Base-by-base conservation (phyloP, 2,888 invertebrate genomes). In the Acanthopleura granulata region DNA sequence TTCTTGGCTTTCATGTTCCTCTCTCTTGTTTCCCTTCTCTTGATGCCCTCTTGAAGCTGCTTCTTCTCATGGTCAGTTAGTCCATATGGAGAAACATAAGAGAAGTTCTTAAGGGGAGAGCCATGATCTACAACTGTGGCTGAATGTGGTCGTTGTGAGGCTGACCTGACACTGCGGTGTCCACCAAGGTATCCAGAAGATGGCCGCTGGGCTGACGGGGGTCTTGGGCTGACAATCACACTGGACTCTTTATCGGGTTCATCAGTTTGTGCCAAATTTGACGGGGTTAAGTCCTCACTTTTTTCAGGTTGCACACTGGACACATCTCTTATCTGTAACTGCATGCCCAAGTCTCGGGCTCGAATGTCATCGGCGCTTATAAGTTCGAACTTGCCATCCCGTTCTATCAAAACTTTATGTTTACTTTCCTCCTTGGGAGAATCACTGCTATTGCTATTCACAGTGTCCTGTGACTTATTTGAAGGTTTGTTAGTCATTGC, bases 11-110 rank as follows among this genome's bases (percentile, higher is more conserved):
- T 82, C 62, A 83, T 82, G 16, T 86, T 81, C 49, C 75, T 74
- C 70, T 78, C 72, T 27, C 72, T 57, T 51, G 85, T 79, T 73
- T 80, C 78, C 70, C 81, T 77, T 57, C 74, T 61, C 9, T 25
- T 72, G 49, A 70, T 16, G 49, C 76, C 49, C 61, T 75, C 30
- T 27, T 50, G 61, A 16, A n/a, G 29, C 25, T 79, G 72, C 69
- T 85, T 79, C 74, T 86, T 86, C 72, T 88, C 82, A 29, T 85
- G 78, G 0, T 81, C 81, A 0, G 85, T 81, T 79, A 88, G 76
- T 40, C 84, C 89, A 79, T 89, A 89, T 0, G 88, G 89, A 9
- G 89, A 89, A 72, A 76, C 79, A 75, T 89, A 89, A 69, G 77
- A 73, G 77, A 84, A 86, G 72, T 81, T 78, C n/a, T 80, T 77